A percentile compares a stretch with the other conserved stretches of the same genome.
These are phyloP conservation scores for Eudemis profundana DNA, from an alignment of 2,888 invertebrate species.

Conservation along the genomic window DNA sequence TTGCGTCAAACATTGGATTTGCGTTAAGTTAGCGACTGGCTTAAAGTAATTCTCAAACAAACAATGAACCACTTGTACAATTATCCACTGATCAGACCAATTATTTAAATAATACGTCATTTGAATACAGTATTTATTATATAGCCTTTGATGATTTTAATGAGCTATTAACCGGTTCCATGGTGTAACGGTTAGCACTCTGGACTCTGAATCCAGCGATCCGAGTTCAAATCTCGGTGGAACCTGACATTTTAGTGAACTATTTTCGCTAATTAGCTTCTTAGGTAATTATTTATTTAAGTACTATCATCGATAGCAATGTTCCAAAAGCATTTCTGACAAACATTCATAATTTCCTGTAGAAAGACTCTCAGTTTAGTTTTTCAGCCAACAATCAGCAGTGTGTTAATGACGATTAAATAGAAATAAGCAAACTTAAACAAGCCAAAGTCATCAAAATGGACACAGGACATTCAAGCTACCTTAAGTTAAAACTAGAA, in stretches of 20 bases:
- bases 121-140: not conserved
- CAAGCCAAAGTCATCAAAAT: no score
- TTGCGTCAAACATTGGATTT: not conserved
- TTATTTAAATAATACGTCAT: constrained; percentile 25
- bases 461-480: no score
- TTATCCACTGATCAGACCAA: not conserved
- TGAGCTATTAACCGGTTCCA: constrained; percentile 38
- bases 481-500: no score
- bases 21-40: not conserved
- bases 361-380: no score
- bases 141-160: constrained; percentile 1
- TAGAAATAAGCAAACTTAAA: no score
- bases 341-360: no score
- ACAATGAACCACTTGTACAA: constrained; percentile 8
- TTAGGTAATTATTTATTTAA: not conserved
- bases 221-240: constrained; percentile 78
- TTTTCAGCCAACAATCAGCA: no score
- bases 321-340: no score
- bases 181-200: constrained; percentile 68
- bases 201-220: constrained; percentile 88
- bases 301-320: no score
- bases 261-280: constrained; percentile 26
- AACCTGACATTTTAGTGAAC: constrained; percentile 22
- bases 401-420: no score
- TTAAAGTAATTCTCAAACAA: not conserved